phyloP scores from a whole-genome alignment of 1,140 invertebrate species.

The Papilio xuthus region DNA sequence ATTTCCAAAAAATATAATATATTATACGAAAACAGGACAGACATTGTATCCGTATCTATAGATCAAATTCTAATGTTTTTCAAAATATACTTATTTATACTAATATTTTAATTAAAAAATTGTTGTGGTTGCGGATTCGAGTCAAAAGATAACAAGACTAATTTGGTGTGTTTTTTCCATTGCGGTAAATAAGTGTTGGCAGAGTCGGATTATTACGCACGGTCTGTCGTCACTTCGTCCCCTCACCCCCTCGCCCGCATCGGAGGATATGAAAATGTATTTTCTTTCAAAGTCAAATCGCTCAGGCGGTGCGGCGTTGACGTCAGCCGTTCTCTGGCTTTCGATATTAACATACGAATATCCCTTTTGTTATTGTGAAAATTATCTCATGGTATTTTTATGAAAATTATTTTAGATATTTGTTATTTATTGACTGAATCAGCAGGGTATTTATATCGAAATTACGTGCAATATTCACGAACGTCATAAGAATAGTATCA shows the following conservation, averaged over 20 bases:
- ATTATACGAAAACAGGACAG: too few relatives aligned
- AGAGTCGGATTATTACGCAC: slow-evolving; percentile 45
- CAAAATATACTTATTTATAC: too few relatives aligned
- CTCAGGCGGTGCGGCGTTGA: slow-evolving; percentile 46
- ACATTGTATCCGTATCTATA: too few relatives aligned
- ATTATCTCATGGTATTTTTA: neutral
- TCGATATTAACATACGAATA: slow-evolving; percentile 33
- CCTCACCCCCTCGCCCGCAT: slow-evolving; percentile 36
- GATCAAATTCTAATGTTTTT: too few relatives aligned
- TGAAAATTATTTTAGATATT: neutral
- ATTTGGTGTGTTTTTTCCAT: neutral
- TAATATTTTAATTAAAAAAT: neutral
- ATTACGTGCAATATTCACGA: too few relatives aligned
- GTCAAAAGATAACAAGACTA: neutral
- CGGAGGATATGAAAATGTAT: slow-evolving; percentile 60
- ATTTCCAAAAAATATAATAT: too few relatives aligned
- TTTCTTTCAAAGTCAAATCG: slow-evolving; percentile 56
- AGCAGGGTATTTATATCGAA: too few relatives aligned
- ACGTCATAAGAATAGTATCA: too few relatives aligned
- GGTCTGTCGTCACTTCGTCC: slow-evolving; percentile 46
- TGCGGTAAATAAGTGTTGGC: slow-evolving; percentile 25
- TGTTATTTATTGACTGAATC: neutral
- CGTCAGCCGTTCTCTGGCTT: slow-evolving; percentile 51
- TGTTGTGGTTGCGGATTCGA: neutral
- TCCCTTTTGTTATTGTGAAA: slow-evolving; percentile 32